phyloP scores from a whole-genome alignment of 2,797 vertebrate genomes.

The Sphenodon punctatus region DNA sequence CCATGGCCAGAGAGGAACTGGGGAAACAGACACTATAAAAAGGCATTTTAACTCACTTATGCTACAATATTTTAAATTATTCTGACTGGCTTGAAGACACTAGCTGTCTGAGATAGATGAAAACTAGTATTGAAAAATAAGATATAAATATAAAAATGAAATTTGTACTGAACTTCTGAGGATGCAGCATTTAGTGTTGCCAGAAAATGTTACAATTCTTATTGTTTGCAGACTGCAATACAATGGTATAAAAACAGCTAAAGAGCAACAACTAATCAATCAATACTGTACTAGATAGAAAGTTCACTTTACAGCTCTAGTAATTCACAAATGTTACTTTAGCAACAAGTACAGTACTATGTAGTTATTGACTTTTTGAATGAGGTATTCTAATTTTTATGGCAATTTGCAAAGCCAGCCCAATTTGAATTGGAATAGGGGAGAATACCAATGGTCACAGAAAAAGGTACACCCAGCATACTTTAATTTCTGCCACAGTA shows the following conservation, averaged over 20 bases:
- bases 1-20: too few relatives aligned
- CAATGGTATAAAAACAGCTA: background rate
- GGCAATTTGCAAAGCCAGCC: background rate
- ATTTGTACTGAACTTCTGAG: background rate
- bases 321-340: background rate
- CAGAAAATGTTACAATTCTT: background rate
- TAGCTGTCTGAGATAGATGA: background rate
- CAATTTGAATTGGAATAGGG: conserved; percentile 4
- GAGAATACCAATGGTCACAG: too few relatives aligned
- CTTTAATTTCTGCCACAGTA: too few relatives aligned
- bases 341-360: background rate
- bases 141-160: background rate
- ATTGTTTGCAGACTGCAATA: background rate
- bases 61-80: background rate
- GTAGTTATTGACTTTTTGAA: background rate
- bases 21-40: background rate
- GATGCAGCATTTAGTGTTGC: background rate
- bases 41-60: background rate
- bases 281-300: background rate
- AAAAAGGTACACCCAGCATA: too few relatives aligned
- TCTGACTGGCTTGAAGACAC: background rate
- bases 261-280: background rate
- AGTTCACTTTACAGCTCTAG: fast-evolving
- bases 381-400: conserved; percentile 5
- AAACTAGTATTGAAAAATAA: background rate